These are phyloP conservation scores for Salminus brasiliensis DNA, from an alignment of 2,113 vertebrate species.

Conservation along the genomic window DNA sequence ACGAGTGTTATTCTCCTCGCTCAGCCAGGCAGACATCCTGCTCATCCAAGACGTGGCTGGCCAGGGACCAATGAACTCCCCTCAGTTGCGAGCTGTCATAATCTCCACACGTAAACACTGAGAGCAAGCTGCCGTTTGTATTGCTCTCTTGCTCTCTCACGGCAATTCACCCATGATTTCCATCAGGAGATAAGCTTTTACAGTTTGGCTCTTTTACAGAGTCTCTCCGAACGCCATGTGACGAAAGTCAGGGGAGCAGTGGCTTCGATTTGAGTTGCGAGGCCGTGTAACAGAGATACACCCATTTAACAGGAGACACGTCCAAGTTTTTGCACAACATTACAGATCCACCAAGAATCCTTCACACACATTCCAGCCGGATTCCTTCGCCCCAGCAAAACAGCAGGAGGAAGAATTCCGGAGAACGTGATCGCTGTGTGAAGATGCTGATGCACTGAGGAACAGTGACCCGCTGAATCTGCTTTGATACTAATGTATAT, in stretches of 20 bases:
- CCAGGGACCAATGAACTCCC: conserved; percentile 22
- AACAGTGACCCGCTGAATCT: too few species aligned
- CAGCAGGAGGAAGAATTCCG: not conserved
- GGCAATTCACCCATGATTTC: conserved; percentile 2
- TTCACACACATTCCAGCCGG: conserved; percentile 4
- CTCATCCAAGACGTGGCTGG: conserved; percentile 31
- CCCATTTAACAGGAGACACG: conserved; percentile 21
- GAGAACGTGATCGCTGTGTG: not conserved
- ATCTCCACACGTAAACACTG: conserved; percentile 16
- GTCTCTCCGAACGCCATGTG: conserved; percentile 10
- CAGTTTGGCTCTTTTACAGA: not conserved
- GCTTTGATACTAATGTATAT: too few species aligned
- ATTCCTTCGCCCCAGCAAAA: conserved; percentile 26
- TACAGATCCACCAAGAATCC: conserved; percentile 19
- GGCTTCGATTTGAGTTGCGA: conserved; percentile 7
- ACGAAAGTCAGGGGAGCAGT: conserved; percentile 31
- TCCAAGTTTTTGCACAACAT: conserved; percentile 29
- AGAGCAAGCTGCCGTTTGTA: conserved; percentile 16
- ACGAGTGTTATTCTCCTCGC: conserved; percentile 47
- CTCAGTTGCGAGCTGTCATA: conserved; percentile 32
- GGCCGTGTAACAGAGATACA: conserved; percentile 7
- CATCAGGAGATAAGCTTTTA: conserved; percentile 34
- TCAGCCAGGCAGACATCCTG: conserved; percentile 51
- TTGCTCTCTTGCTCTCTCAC: not conserved
- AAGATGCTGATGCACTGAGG: not conserved